Percentiles rank a stretch among this genome's conserved stretches.
Conservation (phyloP, 2,888 invertebrate species). For the Euzophera pinguis region DNA sequence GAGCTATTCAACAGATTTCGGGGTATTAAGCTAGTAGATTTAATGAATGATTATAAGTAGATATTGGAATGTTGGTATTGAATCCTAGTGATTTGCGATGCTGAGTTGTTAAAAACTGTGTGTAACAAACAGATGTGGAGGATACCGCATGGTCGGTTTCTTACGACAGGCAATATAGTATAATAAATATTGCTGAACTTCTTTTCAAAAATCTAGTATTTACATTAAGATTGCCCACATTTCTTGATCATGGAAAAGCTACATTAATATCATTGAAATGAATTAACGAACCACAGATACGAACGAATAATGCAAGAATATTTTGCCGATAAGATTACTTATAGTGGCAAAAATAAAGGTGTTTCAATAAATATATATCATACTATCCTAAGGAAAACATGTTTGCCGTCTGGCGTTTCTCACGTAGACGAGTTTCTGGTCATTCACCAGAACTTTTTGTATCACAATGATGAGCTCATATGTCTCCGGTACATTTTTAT, state of each 20-base stretch:
- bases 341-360: too few species aligned
- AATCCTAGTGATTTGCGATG: not conserved
- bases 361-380: not conserved
- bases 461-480: conserved; percentile 1
- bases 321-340: too few species aligned
- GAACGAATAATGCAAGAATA: too few species aligned
- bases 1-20: conserved; percentile 6
- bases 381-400: not conserved
- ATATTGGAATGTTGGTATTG: not conserved
- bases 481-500: not conserved
- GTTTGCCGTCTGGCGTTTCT: not conserved
- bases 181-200: too few species aligned
- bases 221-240: too few species aligned
- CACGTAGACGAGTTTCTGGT: conserved; percentile 6
- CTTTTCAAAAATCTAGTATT: too few species aligned
- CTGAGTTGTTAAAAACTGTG: not conserved
- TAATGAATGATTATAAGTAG: not conserved
- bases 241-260: too few species aligned
- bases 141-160: too few species aligned
- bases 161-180: too few species aligned
- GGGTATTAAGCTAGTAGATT: conserved; percentile 4
- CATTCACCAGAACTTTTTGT: conserved; percentile 9
- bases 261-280: too few species aligned
- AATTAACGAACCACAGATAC: too few species aligned
- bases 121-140: too few species aligned